Evolutionary conservation across 1,140 invertebrate species (phyloP).

Genomic region (Apis florea): DNA sequence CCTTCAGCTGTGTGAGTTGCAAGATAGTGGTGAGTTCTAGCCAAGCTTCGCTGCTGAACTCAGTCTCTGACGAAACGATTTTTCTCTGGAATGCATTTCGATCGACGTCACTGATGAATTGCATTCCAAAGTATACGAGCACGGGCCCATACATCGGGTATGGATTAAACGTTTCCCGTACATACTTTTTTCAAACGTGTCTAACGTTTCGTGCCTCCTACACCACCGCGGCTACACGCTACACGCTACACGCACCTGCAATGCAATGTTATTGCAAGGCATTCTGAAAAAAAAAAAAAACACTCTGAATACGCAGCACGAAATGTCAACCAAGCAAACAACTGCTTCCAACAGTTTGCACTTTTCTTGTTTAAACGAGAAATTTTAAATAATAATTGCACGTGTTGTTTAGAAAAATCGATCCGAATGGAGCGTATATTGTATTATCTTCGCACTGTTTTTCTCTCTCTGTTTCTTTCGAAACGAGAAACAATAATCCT

Average conservation of each 20-base stretch:
- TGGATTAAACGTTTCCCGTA: slow-evolving; percentile 32
- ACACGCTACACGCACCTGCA: slow-evolving; percentile 48
- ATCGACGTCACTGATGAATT: slow-evolving; percentile 40
- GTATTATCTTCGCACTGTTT: background rate
- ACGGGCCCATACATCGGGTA: slow-evolving; percentile 31
- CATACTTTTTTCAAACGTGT: slow-evolving; percentile 15
- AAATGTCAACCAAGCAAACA: too few species aligned
- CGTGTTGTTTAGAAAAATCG: slow-evolving; percentile 19
- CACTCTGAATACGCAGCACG: slow-evolving; percentile 26
- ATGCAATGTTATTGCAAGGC: slow-evolving; percentile 21
- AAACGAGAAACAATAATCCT: background rate
- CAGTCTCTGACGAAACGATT: slow-evolving; percentile 57
- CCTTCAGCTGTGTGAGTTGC: slow-evolving; percentile 88
- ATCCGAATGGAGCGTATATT: background rate
- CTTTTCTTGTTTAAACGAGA: slow-evolving; percentile 21
- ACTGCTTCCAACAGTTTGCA: slow-evolving; percentile 34
- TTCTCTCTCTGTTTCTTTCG: too few species aligned
- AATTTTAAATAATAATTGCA: slow-evolving; percentile 30
- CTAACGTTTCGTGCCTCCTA: slow-evolving; percentile 46
- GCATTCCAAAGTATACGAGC: slow-evolving; percentile 43
- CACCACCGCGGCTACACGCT: slow-evolving; percentile 55
- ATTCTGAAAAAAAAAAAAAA: background rate
- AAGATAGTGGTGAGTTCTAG: slow-evolving; percentile 88
- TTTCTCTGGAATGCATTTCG: slow-evolving; percentile 43
- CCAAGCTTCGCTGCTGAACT: slow-evolving; percentile 68